These are phyloP conservation scores for Aphrocallistes beatrix DNA, from an alignment of 37 sponge, comb jelly and placozoan genomes.

Conservation along the genomic window DNA sequence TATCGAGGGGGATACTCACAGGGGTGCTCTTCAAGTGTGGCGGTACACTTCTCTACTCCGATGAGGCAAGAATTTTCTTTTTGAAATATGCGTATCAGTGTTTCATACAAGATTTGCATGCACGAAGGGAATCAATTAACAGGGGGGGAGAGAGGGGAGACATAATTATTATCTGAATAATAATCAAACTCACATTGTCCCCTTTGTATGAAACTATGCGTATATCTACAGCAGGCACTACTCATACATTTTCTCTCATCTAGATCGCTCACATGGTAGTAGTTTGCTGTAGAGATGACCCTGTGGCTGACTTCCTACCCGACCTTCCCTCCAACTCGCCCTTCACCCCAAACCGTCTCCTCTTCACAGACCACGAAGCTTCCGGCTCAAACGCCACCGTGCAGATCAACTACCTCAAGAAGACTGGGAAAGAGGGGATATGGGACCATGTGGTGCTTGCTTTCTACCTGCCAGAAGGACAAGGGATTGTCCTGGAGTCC, in stretches of 20 bases:
- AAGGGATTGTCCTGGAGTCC: not conserved
- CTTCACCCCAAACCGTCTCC: slow-evolving; percentile 6
- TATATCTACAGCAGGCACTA: too few relatives aligned
- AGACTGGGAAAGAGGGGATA: not conserved
- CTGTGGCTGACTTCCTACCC: not conserved
- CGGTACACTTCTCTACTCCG: not conserved
- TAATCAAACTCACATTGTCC: too few relatives aligned
- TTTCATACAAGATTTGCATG: too few relatives aligned
- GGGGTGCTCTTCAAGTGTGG: slow-evolving; percentile 6
- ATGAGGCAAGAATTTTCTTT: not conserved
- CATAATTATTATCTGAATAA: too few relatives aligned
- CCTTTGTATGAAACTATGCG: too few relatives aligned
- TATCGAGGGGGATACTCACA: not conserved
- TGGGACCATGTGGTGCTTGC: not conserved
- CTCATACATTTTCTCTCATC: too few relatives aligned
- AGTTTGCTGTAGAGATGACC: slow-evolving; percentile 7
- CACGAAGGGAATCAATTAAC: too few relatives aligned
- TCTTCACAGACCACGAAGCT: slow-evolving; percentile 9
- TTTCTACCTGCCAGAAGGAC: not conserved
- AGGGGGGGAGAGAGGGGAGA: too few relatives aligned
- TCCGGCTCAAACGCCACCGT: not conserved
- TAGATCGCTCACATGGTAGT: not conserved
- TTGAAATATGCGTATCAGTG: too few relatives aligned
- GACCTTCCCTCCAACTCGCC: not conserved
- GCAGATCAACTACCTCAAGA: slow-evolving; percentile 1